Percentiles rank a stretch among this genome's conserved stretches.
Evolutionary conservation across 2,797 vertebrate genomes (phyloP).

Genomic region (Epinephelus malabaricus): DNA sequence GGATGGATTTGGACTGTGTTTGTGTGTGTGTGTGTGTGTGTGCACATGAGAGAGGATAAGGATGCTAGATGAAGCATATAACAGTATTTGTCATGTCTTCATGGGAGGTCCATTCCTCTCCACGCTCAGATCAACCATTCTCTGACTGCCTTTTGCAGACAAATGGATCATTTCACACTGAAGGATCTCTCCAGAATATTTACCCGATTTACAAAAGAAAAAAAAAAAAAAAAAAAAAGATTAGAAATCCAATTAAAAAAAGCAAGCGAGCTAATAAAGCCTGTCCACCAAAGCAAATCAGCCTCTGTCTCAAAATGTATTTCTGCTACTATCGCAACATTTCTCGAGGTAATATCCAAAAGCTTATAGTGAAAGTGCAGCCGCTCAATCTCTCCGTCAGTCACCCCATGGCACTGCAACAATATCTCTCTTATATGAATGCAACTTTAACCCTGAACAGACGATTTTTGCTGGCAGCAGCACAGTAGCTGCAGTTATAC

Average conservation of each 20-base stretch:
- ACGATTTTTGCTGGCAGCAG: constrained; percentile 44
- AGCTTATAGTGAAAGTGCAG: constrained; percentile 41
- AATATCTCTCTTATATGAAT: constrained; percentile 63
- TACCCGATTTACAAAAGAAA: constrained; percentile 46
- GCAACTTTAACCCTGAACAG: constrained; percentile 66
- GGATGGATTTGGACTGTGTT: constrained; percentile 31
- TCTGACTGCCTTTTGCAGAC: constrained; percentile 54
- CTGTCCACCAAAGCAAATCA: constrained; percentile 43
- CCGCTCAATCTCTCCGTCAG: constrained; percentile 51
- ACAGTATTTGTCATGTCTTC: constrained; percentile 81
- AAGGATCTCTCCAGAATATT: constrained; percentile 55
- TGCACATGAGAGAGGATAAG: constrained; percentile 40
- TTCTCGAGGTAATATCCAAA: constrained; percentile 57
- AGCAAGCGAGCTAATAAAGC: constrained; percentile 55
- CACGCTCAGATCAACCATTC: constrained; percentile 54
- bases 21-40: constrained; percentile 21
- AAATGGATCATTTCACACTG: constrained; percentile 69
- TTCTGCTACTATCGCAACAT: constrained; percentile 34
- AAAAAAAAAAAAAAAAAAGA: constrained; percentile 38
- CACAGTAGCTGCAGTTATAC: constrained; percentile 56
- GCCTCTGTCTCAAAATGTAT: constrained; percentile 42
- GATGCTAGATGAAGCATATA: constrained; percentile 74
- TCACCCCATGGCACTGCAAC: constrained; percentile 52
- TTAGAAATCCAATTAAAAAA: constrained; percentile 58
- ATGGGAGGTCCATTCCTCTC: constrained; percentile 71